These are phyloP conservation scores for Camelus bactrianus DNA, from an alignment of 2,113 vertebrate species.

Conservation along the genomic window DNA sequence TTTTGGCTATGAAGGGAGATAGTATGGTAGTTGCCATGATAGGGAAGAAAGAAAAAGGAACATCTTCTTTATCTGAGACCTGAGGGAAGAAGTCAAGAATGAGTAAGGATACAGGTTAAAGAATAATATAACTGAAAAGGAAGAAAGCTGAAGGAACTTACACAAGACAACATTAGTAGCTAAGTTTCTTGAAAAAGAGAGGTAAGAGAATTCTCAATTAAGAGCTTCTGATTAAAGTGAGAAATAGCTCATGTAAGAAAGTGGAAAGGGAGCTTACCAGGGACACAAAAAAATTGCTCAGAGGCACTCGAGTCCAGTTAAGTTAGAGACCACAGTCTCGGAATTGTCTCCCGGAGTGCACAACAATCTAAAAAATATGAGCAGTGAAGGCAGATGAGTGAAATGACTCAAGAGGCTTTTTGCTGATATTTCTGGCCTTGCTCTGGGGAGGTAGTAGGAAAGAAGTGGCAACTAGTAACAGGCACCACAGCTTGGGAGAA, in stretches of 20 bases:
- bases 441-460: background rate
- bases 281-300: background rate
- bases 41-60: background rate
- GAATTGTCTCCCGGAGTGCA: background rate
- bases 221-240: constrained; percentile 31
- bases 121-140: background rate
- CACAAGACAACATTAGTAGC: background rate
- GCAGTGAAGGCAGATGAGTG: background rate
- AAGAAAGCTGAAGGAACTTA: constrained; percentile 24
- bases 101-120: constrained; percentile 38
- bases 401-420: background rate
- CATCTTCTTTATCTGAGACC: constrained; percentile 1
- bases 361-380: background rate
- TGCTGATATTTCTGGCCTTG: constrained; percentile 25
- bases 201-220: background rate
- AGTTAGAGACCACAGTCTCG: constrained; percentile 24
- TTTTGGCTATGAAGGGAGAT: background rate
- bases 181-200: constrained; percentile 10
- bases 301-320: background rate
- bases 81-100: background rate
- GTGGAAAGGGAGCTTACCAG: background rate
- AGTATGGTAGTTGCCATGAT: background rate
- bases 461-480: background rate
- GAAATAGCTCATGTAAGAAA: background rate
- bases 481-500: background rate